phyloP scores from a whole-genome alignment of 2,113 vertebrate species.

The Chaetura pelagica region DNA sequence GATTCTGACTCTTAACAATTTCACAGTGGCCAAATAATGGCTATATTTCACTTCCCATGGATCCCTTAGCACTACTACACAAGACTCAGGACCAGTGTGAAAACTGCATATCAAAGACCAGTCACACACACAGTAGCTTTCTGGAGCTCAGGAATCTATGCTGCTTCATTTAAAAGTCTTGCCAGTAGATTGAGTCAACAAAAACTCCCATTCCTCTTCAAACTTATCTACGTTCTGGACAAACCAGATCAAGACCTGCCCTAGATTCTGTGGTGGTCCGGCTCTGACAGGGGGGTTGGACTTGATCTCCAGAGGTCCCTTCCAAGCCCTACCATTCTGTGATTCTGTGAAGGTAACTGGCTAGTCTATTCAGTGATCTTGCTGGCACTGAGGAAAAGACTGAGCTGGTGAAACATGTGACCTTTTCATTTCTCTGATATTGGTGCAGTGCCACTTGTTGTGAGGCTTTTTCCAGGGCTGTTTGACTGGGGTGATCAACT shows the following conservation, averaged over 20 bases:
- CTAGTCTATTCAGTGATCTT: neutral
- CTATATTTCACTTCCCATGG: neutral
- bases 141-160: neutral
- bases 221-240: neutral
- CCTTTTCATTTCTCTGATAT: neutral
- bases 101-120: neutral
- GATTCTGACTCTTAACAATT: neutral
- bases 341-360: neutral
- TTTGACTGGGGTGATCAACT: neutral
- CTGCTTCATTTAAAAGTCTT: neutral
- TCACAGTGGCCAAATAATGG: neutral
- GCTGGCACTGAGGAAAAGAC: neutral
- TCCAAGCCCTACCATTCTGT: no score
- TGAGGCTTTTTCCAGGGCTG: neutral
- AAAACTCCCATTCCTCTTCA: neutral
- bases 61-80: neutral
- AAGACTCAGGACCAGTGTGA: neutral
- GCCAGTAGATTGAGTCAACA: neutral
- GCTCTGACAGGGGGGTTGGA: no score
- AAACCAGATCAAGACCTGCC: neutral
- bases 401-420: neutral
- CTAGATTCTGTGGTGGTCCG: no score
- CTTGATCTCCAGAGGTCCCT: no score
- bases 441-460: neutral
- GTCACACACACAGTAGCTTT: accelerated